These are phyloP conservation scores for Pan troglodytes DNA, from an alignment of 2,113 vertebrate genomes.

Conservation along the genomic window DNA sequence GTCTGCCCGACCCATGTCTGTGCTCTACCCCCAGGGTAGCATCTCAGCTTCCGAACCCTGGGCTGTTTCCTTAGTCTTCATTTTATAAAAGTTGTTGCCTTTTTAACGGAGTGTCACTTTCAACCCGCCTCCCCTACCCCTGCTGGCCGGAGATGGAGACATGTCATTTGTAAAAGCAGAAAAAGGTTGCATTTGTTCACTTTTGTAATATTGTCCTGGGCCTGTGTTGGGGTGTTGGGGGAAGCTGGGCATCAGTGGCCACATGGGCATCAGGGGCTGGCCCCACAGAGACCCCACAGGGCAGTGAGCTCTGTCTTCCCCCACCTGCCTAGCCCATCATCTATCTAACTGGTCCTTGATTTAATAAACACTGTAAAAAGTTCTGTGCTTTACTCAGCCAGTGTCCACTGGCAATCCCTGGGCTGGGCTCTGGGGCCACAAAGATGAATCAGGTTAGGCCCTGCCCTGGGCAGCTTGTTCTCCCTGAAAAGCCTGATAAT, in stretches of 20 bases:
- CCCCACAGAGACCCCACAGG: background rate
- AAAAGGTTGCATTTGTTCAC: conserved; percentile 42
- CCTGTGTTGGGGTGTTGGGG: background rate
- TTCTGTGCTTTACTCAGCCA: background rate
- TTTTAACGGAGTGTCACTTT: conserved; percentile 35
- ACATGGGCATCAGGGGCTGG: background rate
- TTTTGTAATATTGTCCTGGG: conserved; percentile 60
- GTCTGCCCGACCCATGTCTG: fast-evolving
- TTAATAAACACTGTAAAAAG: conserved; percentile 61
- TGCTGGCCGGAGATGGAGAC: conserved; percentile 68
- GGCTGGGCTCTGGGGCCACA: background rate
- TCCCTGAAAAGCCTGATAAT: background rate
- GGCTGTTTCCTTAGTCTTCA: conserved; percentile 8
- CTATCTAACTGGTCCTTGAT: background rate
- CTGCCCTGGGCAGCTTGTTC: background rate
- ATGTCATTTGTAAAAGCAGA: conserved; percentile 41
- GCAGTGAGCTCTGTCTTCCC: background rate
- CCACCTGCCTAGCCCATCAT: background rate
- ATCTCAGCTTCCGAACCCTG: conserved; percentile 47
- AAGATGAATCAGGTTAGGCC: background rate
- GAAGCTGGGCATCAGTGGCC: background rate
- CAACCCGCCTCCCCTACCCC: background rate
- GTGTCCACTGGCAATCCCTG: background rate
- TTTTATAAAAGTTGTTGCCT: conserved; percentile 59
- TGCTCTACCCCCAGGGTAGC: fast-evolving